phyloP scores from a whole-genome alignment of 2,113 vertebrate species.

The Machaerirhynchus nigripectus region DNA sequence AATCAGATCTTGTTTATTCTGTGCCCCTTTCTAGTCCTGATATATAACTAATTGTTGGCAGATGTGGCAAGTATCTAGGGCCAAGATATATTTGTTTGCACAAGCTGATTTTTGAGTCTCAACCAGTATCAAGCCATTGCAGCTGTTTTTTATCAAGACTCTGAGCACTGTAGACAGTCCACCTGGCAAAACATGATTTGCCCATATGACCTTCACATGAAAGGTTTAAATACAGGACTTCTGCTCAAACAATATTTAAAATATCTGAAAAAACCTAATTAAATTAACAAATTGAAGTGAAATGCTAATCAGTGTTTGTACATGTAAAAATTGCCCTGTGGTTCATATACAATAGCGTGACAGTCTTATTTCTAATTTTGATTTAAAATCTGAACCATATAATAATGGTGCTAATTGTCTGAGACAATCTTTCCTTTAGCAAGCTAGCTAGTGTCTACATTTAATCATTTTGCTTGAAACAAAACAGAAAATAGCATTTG shows the following conservation, averaged over 20 bases:
- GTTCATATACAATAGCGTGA: not conserved
- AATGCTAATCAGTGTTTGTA: constrained; percentile 67
- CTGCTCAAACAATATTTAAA: constrained; percentile 73
- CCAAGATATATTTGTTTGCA: constrained; percentile 90
- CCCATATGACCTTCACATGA: constrained; percentile 72
- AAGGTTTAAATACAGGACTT: constrained; percentile 75
- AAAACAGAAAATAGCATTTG: constrained; percentile 44
- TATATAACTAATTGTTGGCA: constrained; percentile 89
- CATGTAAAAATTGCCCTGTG: constrained; percentile 19
- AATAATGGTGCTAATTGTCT: constrained; percentile 18
- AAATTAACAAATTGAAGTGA: constrained; percentile 62
- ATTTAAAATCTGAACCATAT: constrained; percentile 39
- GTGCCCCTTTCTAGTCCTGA: constrained; percentile 71
- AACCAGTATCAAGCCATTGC: constrained; percentile 81
- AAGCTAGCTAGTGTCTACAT: not conserved
- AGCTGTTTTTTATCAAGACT: constrained; percentile 90
- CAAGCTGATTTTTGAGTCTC: constrained; percentile 88
- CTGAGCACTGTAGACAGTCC: constrained; percentile 69
- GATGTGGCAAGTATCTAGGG: constrained; percentile 78
- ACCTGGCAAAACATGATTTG: constrained; percentile 94
- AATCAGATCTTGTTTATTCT: constrained; percentile 79
- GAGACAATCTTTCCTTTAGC: constrained; percentile 2
- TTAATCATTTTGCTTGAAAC: constrained; percentile 30
- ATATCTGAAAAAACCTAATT: constrained; percentile 53
- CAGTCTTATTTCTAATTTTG: constrained; percentile 52